Evolutionary conservation across 64 coral and sea anemone species (phyloP).

Genomic region (Stichodactyla helianthus): DNA sequence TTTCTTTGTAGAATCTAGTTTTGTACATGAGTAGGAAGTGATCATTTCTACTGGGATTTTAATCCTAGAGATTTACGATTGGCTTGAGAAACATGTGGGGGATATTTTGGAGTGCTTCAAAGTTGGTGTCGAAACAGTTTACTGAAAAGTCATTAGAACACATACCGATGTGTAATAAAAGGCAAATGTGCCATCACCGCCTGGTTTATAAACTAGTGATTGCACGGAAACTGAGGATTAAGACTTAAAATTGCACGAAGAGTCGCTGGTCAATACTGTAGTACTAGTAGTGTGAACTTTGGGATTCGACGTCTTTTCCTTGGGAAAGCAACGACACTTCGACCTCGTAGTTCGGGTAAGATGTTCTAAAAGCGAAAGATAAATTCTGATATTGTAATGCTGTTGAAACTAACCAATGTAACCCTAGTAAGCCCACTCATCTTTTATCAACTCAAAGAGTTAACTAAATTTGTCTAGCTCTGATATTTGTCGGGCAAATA

Average conservation of each 20-base stretch:
- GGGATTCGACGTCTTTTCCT: background rate
- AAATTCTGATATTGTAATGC: background rate
- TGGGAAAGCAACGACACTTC: background rate
- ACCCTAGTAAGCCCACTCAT: too few species aligned
- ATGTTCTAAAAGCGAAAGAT: background rate
- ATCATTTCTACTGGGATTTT: background rate
- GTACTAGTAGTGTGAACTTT: background rate
- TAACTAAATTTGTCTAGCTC: too few species aligned
- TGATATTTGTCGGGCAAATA: too few species aligned
- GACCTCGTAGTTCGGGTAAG: background rate
- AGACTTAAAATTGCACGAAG: background rate
- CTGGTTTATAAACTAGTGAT: background rate
- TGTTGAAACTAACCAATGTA: too few species aligned
- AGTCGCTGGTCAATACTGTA: background rate
- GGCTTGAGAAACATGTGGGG: background rate
- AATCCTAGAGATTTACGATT: background rate
- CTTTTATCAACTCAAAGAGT: too few species aligned
- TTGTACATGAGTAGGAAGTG: background rate
- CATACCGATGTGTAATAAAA: conserved; percentile 15
- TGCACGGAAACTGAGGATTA: conserved; percentile 1
- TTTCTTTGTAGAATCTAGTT: background rate
- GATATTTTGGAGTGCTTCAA: background rate
- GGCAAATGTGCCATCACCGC: conserved; percentile 17
- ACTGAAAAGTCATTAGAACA: conserved; percentile 15
- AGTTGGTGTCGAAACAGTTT: conserved; percentile 19